These are phyloP conservation scores for Patella pellucida DNA, from an alignment of 2,888 invertebrate genomes.

Conservation along the genomic window DNA sequence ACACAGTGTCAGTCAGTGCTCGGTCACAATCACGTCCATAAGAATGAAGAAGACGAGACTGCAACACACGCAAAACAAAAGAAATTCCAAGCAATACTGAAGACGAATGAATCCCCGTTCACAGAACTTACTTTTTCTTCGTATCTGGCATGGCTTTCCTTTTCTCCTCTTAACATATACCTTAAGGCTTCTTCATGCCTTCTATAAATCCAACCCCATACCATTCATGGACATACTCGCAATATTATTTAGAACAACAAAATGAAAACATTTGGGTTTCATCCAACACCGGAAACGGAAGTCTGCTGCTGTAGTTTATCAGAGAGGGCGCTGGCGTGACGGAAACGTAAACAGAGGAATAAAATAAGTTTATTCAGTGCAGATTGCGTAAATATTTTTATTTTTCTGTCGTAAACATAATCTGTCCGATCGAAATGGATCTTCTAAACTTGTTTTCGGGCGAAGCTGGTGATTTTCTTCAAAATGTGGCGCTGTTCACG, in stretches of 20 bases:
- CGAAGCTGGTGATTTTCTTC: conserved; percentile 46
- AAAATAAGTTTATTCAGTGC: not conserved
- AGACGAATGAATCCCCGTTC: not conserved
- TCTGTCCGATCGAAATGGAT: conserved; percentile 11
- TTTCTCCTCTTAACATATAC: no score
- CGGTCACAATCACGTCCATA: no score
- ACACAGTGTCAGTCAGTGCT: no score
- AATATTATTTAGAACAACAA: not conserved
- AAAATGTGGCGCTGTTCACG: conserved; percentile 46
- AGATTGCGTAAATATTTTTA: conserved; percentile 21
- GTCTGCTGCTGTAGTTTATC: not conserved
- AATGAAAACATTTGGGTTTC: conserved; percentile 9
- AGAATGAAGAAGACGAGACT: no score
- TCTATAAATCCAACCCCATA: no score
- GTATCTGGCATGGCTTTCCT: conserved; percentile 45
- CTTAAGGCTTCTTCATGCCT: no score
- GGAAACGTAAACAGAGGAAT: no score
- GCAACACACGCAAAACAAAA: no score
- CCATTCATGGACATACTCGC: no score
- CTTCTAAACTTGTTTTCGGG: not conserved
- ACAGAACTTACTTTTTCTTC: conserved; percentile 40
- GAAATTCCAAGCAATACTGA: no score
- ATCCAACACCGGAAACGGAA: conserved; percentile 11
- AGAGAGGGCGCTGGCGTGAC: conserved; percentile 1
- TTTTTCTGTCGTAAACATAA: conserved; percentile 21